phyloP scores from a whole-genome alignment of 2,113 vertebrate species.

The Python bivittatus region DNA sequence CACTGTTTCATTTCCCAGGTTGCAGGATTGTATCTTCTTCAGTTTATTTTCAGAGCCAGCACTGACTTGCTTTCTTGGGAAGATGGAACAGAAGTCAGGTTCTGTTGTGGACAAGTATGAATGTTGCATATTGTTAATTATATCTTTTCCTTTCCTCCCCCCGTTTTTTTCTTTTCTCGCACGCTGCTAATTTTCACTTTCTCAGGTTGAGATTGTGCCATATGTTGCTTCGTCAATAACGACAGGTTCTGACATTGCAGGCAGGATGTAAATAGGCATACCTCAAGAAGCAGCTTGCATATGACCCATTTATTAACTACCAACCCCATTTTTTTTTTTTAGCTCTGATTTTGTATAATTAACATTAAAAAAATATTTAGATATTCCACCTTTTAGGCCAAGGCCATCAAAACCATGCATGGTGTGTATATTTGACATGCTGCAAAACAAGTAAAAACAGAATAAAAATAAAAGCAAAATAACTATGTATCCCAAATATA shows the following conservation, averaged over 20 bases:
- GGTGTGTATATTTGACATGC: background rate
- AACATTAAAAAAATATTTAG: background rate
- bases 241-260: constrained; percentile 7
- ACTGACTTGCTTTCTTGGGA: background rate
- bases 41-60: background rate
- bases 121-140: constrained; percentile 25
- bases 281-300: background rate
- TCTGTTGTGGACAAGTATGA: constrained; percentile 3
- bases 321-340: background rate
- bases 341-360: background rate
- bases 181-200: constrained; percentile 1
- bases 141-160: constrained; percentile 8
- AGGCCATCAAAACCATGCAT: background rate
- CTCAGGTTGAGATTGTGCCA: constrained; percentile 1
- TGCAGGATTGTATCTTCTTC: background rate
- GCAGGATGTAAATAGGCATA: background rate
- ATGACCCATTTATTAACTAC: constrained; percentile 9
- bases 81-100: background rate
- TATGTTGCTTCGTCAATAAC: background rate
- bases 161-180: background rate
- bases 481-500: background rate
- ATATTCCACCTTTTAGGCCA: background rate
- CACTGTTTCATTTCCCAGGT: background rate
- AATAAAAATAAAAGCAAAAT: background rate
- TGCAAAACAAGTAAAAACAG: background rate